phyloP scores from a whole-genome alignment of 2,888 invertebrate species.

The Lithophane leautieri region DNA sequence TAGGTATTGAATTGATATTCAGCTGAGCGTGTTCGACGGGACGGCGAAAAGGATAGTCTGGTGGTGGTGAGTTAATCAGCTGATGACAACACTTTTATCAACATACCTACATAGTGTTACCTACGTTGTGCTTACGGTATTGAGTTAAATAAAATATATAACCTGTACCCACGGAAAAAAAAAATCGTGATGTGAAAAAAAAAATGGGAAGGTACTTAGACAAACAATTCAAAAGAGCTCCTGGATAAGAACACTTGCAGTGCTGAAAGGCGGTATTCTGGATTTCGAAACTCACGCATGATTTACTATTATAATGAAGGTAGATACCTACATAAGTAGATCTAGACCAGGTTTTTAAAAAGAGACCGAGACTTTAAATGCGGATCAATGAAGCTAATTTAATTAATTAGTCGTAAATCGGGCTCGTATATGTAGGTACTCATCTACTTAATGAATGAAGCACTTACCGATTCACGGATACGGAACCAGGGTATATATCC shows the following conservation, averaged over 20 bases:
- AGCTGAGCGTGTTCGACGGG: not conserved
- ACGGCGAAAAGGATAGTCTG: not conserved
- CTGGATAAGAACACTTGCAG: not conserved
- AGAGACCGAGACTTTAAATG: not conserved
- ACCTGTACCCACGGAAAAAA: not conserved
- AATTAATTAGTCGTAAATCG: not conserved
- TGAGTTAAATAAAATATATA: too few species aligned
- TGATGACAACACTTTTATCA: slow-evolving; percentile 3
- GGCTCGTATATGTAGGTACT: not conserved
- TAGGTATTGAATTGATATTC: slow-evolving; percentile 3
- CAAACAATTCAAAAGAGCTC: not conserved
- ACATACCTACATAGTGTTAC: not conserved
- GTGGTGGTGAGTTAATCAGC: not conserved
- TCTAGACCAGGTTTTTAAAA: too few species aligned
- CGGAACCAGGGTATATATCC: not conserved
- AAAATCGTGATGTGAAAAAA: too few species aligned
- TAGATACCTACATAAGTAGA: too few species aligned
- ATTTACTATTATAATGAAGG: not conserved
- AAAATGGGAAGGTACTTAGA: not conserved
- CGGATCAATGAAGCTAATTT: not conserved
- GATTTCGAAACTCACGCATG: not conserved
- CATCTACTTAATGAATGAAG: not conserved
- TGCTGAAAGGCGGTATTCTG: not conserved
- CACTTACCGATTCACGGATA: not conserved
- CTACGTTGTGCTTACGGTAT: not conserved